A percentile compares a stretch with the other conserved stretches of the same genome.
Evolutionary conservation across 2,888 invertebrate species (phyloP).

Genomic region (Candidula unifasciata): DNA sequence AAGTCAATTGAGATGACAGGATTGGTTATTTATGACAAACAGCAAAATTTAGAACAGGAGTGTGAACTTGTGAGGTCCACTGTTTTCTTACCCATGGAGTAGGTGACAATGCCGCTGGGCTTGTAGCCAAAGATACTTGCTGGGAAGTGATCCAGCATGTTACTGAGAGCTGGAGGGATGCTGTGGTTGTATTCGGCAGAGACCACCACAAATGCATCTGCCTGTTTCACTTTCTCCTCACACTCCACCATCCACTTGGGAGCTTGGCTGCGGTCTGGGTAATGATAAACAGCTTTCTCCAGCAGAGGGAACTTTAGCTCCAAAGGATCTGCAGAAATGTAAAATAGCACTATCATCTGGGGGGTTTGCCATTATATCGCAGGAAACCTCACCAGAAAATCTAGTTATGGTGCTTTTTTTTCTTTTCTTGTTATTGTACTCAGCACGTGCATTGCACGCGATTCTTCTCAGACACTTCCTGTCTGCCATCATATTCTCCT

Average conservation of each 20-base stretch:
- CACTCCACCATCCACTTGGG: conserved; percentile 60
- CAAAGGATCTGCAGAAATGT: conserved; percentile 74
- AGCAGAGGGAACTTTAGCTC: conserved; percentile 73
- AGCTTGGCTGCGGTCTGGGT: conserved; percentile 58
- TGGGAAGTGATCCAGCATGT: conserved; percentile 79
- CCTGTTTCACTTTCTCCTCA: conserved; percentile 63
- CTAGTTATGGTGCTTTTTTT: too few species aligned
- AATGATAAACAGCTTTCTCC: conserved; percentile 65
- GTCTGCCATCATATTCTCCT: too few species aligned
- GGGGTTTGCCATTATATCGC: too few species aligned
- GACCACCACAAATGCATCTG: conserved; percentile 78
- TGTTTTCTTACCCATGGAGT: conserved; percentile 67
- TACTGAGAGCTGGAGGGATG: conserved; percentile 79
- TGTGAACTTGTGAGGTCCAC: too few species aligned
- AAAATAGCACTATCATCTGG: too few species aligned
- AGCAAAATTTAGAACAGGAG: too few species aligned
- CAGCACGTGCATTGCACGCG: too few species aligned
- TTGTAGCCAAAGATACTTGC: conserved; percentile 75
- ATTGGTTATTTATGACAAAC: too few species aligned
- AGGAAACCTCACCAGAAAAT: too few species aligned
- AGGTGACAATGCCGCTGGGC: conserved; percentile 73
- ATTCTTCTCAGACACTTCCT: too few species aligned
- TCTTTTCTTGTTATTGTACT: too few species aligned
- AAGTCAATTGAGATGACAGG: too few species aligned
- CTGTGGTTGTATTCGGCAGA: conserved; percentile 77